Percentiles rank a stretch among this genome's conserved stretches.
Conservation (phyloP, 2,113 vertebrate genomes). For the Daphoenositta chrysoptera region DNA sequence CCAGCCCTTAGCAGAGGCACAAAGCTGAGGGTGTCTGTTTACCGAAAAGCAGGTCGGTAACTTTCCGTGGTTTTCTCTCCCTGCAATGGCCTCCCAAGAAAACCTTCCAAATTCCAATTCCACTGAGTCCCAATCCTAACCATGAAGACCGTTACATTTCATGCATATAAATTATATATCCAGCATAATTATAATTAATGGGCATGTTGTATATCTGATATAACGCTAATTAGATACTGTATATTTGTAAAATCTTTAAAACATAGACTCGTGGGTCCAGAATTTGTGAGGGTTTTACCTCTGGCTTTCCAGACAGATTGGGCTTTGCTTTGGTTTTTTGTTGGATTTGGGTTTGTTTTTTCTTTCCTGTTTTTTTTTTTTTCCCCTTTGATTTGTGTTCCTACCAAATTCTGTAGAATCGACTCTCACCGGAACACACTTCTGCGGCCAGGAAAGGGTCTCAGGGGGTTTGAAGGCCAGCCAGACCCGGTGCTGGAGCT, state of each 20-base stretch:
- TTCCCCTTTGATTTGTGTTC: neutral
- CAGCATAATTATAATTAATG: conserved; percentile 36
- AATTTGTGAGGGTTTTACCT: conserved; percentile 45
- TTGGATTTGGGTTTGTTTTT: neutral
- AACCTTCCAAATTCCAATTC: conserved; percentile 19
- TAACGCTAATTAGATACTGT: conserved; percentile 54
- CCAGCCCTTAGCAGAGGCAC: conserved; percentile 1
- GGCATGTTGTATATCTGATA: conserved; percentile 64
- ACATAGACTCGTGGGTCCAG: conserved; percentile 21
- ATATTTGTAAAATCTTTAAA: conserved; percentile 59
- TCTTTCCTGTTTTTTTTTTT: too few relatives aligned
- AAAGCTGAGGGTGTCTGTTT: neutral
- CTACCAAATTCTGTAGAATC: neutral
- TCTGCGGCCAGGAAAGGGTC: neutral
- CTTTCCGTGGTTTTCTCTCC: neutral
- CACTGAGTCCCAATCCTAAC: neutral
- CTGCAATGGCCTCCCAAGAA: neutral
- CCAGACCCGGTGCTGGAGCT: neutral
- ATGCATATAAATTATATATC: conserved; percentile 54
- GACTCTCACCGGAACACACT: neutral
- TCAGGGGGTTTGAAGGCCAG: neutral
- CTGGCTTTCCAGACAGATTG: neutral
- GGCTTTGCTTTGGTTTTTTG: neutral
- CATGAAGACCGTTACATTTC: conserved; percentile 45
- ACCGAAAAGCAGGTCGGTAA: neutral